These are phyloP conservation scores for Sebastes schlegelii DNA, from an alignment of 2,113 vertebrate genomes.

Conservation along the genomic window DNA sequence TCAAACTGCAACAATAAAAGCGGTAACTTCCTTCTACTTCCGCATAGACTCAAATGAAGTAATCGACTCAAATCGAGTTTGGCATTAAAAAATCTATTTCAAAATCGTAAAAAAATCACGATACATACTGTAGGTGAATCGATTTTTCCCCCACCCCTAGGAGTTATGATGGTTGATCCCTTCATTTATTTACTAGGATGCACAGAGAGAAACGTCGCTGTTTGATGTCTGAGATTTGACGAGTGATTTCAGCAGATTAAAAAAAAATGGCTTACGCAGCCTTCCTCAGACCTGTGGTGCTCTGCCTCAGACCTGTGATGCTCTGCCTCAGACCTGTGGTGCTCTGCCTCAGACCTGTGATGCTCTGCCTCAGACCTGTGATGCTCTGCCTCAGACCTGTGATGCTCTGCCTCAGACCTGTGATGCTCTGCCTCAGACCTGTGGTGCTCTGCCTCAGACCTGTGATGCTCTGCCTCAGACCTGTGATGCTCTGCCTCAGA, in stretches of 20 bases:
- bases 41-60: no score
- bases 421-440: background rate
- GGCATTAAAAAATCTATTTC: no score
- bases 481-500: background rate
- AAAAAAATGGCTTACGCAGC: constrained; percentile 40
- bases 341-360: background rate
- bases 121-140: no score
- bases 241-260: constrained; percentile 50
- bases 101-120: no score
- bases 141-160: no score
- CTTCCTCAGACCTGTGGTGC: constrained; percentile 14
- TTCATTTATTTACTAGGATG: background rate
- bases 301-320: background rate
- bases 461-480: no score
- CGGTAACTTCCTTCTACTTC: no score
- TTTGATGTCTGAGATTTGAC: constrained; percentile 35
- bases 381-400: no score
- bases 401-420: no score
- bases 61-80: no score
- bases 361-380: background rate
- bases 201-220: constrained; percentile 2
- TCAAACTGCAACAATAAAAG: no score
- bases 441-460: background rate
- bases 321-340: background rate
- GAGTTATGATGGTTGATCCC: background rate